Conservation (phyloP, 2,888 invertebrate species). For the Polyommatus iphigenia region DNA sequence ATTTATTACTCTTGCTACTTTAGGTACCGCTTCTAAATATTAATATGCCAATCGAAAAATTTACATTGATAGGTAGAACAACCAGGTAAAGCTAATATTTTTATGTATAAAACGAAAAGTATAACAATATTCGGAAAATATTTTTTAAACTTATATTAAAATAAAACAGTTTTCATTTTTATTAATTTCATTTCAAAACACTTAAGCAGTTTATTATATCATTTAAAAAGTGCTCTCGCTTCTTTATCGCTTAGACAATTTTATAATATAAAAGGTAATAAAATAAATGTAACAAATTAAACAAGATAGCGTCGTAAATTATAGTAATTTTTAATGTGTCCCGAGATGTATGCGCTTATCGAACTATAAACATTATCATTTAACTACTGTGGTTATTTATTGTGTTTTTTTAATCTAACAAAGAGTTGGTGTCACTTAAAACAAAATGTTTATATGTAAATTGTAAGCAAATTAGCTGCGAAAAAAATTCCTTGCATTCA, state of each 20-base stretch:
- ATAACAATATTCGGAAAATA: too few species aligned
- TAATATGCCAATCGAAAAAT: too few species aligned
- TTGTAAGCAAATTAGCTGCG: neutral
- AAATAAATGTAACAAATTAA: constrained; percentile 22
- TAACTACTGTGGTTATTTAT: constrained; percentile 21
- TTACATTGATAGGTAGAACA: too few species aligned
- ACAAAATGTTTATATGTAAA: neutral
- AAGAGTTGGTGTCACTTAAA: neutral
- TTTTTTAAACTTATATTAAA: too few species aligned
- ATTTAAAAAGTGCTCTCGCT: neutral
- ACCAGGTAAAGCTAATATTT: too few species aligned
- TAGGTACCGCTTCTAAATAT: too few species aligned
- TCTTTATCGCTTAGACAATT: neutral
- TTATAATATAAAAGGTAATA: constrained; percentile 21
- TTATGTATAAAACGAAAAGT: too few species aligned
- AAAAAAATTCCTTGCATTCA: too few species aligned
- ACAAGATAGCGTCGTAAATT: constrained; percentile 4
- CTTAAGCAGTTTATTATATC: neutral
- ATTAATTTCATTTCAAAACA: neutral
- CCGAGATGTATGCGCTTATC: neutral
- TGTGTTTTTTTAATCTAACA: neutral
- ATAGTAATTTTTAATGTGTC: constrained; percentile 1
- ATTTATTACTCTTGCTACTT: too few species aligned
- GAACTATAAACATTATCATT: constrained; percentile 12
- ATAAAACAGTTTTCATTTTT: too few species aligned